Base-by-base conservation (phyloP, 2,888 invertebrate genomes). In the Drosophila pseudotalamancana region DNA sequence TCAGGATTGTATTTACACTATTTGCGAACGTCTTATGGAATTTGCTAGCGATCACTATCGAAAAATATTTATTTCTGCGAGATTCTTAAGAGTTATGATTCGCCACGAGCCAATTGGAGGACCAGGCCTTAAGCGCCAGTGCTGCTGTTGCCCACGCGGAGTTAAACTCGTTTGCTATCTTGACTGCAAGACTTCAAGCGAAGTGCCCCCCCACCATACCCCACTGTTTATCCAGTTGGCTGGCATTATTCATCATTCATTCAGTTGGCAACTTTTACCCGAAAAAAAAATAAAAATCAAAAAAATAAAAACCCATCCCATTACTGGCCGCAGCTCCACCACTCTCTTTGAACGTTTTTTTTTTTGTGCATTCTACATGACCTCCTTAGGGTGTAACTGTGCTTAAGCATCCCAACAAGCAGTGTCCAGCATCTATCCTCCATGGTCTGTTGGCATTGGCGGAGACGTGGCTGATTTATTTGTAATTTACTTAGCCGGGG, bases 381-480 rank as follows among this genome's bases (percentile, higher is more conserved):
- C 83, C 81, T 77, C 81, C 77, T 77, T 78, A 82, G 73, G 84
- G 83, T 78, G 84, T 80, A 82, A 81, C 84, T 82, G 82, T 81
- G 87, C 83, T 81, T 74, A 78, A 78, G 70, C 79, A 76, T 73
- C 55, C 49, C 46, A 53, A 19, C 57, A 46, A 45, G 21, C 60
- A 60, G 45, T 14, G 25, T 40, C 40, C 35, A 35, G n/a, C 37
- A 14, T 34, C 46, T 19, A 54, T 43, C n/a, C 42, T 55, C 35
- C 54, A 25, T 53, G 43, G 14, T 31, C 19, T 51, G 40, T 45
- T 61, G 61, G 31, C 40, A 37, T 27, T 31, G 45, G 29, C 54
- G 27, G 43, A 51, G 60, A 67, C 63, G 72, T 72, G 54, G 67
- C 67, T 71, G 72, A 72, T 72, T 72, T 72, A 72, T 72, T 72